Evolutionary conservation across 2,797 vertebrate genomes (phyloP).

Genomic region (Strix occidentalis): DNA sequence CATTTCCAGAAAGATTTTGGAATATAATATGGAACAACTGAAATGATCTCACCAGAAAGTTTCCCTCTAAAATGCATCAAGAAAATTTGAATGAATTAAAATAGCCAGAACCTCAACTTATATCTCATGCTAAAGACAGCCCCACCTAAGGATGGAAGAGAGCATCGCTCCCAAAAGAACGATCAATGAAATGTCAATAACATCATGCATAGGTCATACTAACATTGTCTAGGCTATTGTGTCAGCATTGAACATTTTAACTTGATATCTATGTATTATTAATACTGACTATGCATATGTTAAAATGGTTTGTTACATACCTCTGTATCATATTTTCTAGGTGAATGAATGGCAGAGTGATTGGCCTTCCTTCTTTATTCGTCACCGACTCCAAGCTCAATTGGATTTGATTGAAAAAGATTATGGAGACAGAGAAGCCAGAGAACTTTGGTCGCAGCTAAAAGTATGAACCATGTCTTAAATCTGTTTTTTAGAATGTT

Average conservation of each 20-base stretch:
- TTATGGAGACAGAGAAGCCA: constrained; percentile 87
- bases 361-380: constrained; percentile 89
- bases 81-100: neutral
- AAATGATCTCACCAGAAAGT: neutral
- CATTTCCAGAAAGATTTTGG: neutral
- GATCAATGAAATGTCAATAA: neutral
- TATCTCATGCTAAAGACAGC: neutral
- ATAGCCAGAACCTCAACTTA: neutral
- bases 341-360: constrained; percentile 92
- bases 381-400: constrained; percentile 87
- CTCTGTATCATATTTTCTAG: constrained; percentile 61
- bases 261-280: neutral
- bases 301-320: neutral
- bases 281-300: neutral
- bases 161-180: neutral
- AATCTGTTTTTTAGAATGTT: neutral
- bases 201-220: rapidly evolving
- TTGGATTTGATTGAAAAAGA: constrained; percentile 87
- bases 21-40: neutral
- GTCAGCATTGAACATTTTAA: neutral
- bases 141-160: neutral
- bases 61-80: neutral
- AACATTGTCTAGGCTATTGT: neutral
- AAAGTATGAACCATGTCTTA: constrained; percentile 79
- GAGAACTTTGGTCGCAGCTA: constrained; percentile 89